Evolutionary conservation across 1,140 invertebrate genomes (phyloP).

Genomic region (Apis cerana): DNA sequence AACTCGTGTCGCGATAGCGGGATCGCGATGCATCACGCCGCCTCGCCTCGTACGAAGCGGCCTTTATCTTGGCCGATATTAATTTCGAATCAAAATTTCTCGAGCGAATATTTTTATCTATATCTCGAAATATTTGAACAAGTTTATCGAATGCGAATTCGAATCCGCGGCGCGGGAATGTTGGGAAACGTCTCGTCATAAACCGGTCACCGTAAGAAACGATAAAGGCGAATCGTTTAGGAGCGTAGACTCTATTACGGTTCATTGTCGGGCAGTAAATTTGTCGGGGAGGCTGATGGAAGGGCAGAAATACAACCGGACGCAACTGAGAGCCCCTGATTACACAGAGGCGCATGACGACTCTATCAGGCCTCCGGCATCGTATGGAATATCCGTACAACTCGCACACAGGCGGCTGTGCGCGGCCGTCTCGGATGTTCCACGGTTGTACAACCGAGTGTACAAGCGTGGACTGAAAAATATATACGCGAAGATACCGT

Average conservation of each 20-base stretch:
- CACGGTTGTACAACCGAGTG: slow-evolving; percentile 15
- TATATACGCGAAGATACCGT: slow-evolving; percentile 31
- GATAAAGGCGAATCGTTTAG: not conserved
- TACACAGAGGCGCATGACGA: slow-evolving; percentile 69
- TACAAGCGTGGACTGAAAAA: slow-evolving; percentile 29
- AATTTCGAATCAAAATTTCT: too few species aligned
- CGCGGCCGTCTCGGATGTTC: slow-evolving; percentile 22
- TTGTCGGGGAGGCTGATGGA: not conserved
- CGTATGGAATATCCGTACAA: slow-evolving; percentile 60
- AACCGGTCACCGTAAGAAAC: not conserved
- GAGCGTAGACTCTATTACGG: too few species aligned
- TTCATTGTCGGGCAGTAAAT: not conserved
- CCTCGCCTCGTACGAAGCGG: not conserved
- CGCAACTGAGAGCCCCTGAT: slow-evolving; percentile 72
- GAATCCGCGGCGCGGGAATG: too few species aligned
- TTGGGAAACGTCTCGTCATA: too few species aligned
- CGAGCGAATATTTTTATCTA: too few species aligned
- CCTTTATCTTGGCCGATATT: too few species aligned
- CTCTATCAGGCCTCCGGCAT: slow-evolving; percentile 68
- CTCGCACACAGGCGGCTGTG: slow-evolving; percentile 36
- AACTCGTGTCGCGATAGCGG: slow-evolving; percentile 63
- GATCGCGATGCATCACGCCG: slow-evolving; percentile 52
- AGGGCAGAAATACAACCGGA: not conserved
- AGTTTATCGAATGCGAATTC: too few species aligned
- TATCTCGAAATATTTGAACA: too few species aligned